A percentile compares a stretch with the other conserved stretches of the same genome.
These are phyloP conservation scores for Epistrophe eligans DNA, from an alignment of 2,888 invertebrate genomes.

Conservation along the genomic window DNA sequence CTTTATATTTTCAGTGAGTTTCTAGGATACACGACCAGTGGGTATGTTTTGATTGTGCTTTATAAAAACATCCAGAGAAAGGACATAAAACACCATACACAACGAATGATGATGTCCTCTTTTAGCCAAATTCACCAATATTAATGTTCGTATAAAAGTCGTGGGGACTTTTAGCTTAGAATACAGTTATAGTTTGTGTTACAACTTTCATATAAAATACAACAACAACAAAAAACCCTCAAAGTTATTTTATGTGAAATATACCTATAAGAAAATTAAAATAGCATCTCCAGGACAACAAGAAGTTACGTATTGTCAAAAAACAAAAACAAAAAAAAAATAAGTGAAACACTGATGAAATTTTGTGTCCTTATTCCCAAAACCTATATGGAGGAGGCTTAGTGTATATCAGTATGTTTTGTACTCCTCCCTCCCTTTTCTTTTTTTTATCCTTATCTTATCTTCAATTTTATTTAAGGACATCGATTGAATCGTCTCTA, in stretches of 20 bases:
- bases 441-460: constrained; percentile 15
- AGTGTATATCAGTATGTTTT: constrained; percentile 24
- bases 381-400: constrained; percentile 36
- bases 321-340: constrained; percentile 29
- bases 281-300: constrained; percentile 22
- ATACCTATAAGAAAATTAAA: constrained; percentile 26
- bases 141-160: constrained; percentile 45
- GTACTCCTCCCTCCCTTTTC: neutral
- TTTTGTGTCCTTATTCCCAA: constrained; percentile 45
- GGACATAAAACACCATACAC: constrained; percentile 26
- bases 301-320: constrained; percentile 19
- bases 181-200: constrained; percentile 32
- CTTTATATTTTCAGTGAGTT: constrained; percentile 34
- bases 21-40: constrained; percentile 61
- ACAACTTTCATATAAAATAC: neutral
- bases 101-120: constrained; percentile 58
- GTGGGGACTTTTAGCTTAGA: neutral
- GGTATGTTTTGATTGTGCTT: constrained; percentile 67
- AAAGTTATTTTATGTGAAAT: constrained; percentile 24
- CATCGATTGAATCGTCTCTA: constrained; percentile 30
- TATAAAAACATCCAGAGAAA: constrained; percentile 32
- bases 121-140: constrained; percentile 53
- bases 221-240: neutral
- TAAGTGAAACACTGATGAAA: constrained; percentile 39
- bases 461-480: constrained; percentile 38